Conservation (phyloP, 2,888 invertebrate species). For the Scrobipalpa costella region DNA sequence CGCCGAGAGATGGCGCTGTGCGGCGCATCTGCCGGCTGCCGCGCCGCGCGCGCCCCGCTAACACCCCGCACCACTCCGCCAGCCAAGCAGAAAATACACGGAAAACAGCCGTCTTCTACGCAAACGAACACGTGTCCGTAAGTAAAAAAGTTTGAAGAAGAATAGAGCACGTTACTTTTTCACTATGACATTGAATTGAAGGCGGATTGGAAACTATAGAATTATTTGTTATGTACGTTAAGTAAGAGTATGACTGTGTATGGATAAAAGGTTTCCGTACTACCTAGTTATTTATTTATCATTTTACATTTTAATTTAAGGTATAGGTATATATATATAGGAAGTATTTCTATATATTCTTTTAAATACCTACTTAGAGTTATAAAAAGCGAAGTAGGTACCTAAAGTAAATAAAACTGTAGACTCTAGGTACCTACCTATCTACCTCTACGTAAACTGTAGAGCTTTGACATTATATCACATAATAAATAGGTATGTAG, state of each 20-base stretch:
- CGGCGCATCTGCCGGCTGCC: slow-evolving; percentile 71
- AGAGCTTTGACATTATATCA: too few species aligned
- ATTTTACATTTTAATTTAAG: too few species aligned
- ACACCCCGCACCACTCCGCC: slow-evolving; percentile 45
- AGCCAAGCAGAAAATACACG: slow-evolving; percentile 75
- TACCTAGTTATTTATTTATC: too few species aligned
- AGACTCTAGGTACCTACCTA: slow-evolving; percentile 18
- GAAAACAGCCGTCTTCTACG: slow-evolving; percentile 64
- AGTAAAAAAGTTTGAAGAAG: slow-evolving; percentile 64
- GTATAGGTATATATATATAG: too few species aligned
- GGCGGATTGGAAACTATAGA: background rate
- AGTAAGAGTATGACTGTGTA: background rate
- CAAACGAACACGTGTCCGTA: slow-evolving; percentile 69
- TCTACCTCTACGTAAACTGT: background rate
- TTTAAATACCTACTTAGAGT: background rate
- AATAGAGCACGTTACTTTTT: slow-evolving; percentile 41
- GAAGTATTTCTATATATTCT: too few species aligned
- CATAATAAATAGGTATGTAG: too few species aligned
- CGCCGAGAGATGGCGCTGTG: slow-evolving; percentile 77
- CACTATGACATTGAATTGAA: background rate
- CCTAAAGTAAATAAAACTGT: too few species aligned
- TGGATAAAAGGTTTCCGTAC: too few species aligned
- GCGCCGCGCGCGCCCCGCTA: slow-evolving; percentile 46
- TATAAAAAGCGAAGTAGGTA: too few species aligned
- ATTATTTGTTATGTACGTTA: too few species aligned